phyloP scores from a whole-genome alignment of 2,888 invertebrate species.

The Mythimna vitellina region DNA sequence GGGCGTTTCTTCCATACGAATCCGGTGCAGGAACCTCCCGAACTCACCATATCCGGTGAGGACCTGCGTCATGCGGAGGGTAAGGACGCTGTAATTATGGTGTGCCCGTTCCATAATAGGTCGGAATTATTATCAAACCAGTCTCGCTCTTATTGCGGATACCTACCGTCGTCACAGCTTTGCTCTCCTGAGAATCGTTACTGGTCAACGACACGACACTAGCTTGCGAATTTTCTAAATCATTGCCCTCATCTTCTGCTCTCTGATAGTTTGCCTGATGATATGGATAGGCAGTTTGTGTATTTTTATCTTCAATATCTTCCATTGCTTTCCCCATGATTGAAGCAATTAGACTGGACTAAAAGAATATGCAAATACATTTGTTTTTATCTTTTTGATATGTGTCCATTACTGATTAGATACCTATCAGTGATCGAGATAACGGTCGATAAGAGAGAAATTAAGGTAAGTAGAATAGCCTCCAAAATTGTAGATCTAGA shows the following conservation, averaged over 20 bases:
- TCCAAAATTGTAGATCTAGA: no score
- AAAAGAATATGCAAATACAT: not conserved
- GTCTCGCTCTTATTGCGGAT: not conserved
- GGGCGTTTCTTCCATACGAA: no score
- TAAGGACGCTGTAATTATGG: no score
- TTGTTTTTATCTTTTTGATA: not conserved
- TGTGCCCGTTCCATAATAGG: no score
- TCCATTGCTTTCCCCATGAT: not conserved
- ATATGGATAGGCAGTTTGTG: not conserved
- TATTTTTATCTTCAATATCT: not conserved
- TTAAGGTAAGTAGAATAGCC: not conserved
- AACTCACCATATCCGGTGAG: no score
- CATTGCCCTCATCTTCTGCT: not conserved
- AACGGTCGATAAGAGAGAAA: not conserved
- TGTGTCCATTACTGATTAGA: not conserved
- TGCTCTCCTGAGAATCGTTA: not conserved
- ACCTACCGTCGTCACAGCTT: not conserved
- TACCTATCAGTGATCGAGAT: not conserved
- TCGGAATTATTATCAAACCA: not conserved
- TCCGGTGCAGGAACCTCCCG: no score
- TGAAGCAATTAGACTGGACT: not conserved
- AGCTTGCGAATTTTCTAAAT: conserved; percentile 1
- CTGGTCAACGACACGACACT: not conserved
- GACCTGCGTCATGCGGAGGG: no score
- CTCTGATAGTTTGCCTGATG: not conserved